Conservation (phyloP, 1,140 invertebrate species). For the Littorina saxatilis region DNA sequence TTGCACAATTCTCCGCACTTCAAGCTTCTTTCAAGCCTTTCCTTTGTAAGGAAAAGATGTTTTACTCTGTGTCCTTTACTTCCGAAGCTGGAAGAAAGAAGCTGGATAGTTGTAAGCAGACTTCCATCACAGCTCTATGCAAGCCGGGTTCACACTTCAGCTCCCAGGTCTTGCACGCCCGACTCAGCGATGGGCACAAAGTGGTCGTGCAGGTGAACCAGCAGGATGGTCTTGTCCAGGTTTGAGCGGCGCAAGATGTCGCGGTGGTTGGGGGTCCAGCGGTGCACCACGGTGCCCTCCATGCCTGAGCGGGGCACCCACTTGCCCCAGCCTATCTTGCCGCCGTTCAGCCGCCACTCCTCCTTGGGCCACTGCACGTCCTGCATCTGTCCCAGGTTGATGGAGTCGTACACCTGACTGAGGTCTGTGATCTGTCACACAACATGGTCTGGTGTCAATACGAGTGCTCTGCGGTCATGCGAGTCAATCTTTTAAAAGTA, state of each 20-base stretch:
- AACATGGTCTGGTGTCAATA: background rate
- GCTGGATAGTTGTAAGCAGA: too few relatives aligned
- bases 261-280: constrained; percentile 92
- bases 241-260: constrained; percentile 90
- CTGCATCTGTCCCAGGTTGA: constrained; percentile 91
- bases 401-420: constrained; percentile 89
- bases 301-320: constrained; percentile 93
- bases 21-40: too few relatives aligned
- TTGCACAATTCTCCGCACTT: too few relatives aligned
- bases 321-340: constrained; percentile 89
- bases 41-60: too few relatives aligned
- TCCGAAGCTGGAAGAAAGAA: too few relatives aligned
- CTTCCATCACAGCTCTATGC: too few relatives aligned
- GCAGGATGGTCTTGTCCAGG: constrained; percentile 91
- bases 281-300: constrained; percentile 93
- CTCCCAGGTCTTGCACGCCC: constrained; percentile 87
- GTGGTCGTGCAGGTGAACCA: constrained; percentile 94
- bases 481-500: too few relatives aligned
- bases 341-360: constrained; percentile 88
- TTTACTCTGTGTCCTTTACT: too few relatives aligned
- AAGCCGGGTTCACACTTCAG: constrained; percentile 83
- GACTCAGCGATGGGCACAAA: constrained; percentile 94
- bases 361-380: constrained; percentile 95
- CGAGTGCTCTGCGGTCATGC: background rate
- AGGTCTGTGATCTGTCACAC: constrained; percentile 83